phyloP scores from a whole-genome alignment of 2,888 invertebrate genomes.

The Exephanes ischioxanthus region DNA sequence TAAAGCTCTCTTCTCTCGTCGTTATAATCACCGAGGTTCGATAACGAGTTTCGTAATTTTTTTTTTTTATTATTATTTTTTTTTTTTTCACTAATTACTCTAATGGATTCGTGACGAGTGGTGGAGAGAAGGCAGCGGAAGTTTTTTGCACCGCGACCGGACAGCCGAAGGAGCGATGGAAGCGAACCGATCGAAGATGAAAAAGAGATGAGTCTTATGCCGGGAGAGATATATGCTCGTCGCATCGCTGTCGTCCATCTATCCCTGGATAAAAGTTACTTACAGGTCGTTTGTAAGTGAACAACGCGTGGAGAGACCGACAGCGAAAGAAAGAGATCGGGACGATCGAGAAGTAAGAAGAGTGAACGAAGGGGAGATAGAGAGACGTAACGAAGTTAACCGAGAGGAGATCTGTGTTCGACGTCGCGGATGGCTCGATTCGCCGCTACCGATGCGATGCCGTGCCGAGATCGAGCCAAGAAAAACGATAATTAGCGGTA shows the following conservation, averaged over 20 bases:
- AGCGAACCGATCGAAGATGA: constrained; percentile 36
- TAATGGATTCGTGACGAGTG: constrained; percentile 71
- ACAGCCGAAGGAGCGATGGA: not conserved
- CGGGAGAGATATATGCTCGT: constrained; percentile 6
- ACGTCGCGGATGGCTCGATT: constrained; percentile 66
- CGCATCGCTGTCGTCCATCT: constrained; percentile 39
- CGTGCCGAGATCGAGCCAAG: constrained; percentile 46
- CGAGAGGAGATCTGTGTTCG: constrained; percentile 59
- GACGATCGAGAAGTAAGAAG: constrained; percentile 3
- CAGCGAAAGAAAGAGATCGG: constrained; percentile 13
- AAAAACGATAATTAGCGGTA: constrained; percentile 78
- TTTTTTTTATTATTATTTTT: constrained; percentile 44
- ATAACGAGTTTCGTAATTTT: constrained; percentile 64
- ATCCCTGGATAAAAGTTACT: constrained; percentile 34
- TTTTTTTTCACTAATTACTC: constrained; percentile 68
- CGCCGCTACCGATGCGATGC: constrained; percentile 47
- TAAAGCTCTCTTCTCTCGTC: constrained; percentile 63
- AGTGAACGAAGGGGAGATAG: not conserved
- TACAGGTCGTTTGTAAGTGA: constrained; percentile 45
- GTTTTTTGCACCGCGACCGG: constrained; percentile 40
- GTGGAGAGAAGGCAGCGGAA: constrained; percentile 30
- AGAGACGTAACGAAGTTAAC: constrained; percentile 31
- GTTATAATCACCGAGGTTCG: constrained; percentile 67
- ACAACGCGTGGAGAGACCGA: constrained; percentile 35
- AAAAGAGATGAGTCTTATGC: constrained; percentile 39